Conservation (phyloP, 37 sponge, comb jelly and placozoan genomes). For the Ianthella basta region DNA sequence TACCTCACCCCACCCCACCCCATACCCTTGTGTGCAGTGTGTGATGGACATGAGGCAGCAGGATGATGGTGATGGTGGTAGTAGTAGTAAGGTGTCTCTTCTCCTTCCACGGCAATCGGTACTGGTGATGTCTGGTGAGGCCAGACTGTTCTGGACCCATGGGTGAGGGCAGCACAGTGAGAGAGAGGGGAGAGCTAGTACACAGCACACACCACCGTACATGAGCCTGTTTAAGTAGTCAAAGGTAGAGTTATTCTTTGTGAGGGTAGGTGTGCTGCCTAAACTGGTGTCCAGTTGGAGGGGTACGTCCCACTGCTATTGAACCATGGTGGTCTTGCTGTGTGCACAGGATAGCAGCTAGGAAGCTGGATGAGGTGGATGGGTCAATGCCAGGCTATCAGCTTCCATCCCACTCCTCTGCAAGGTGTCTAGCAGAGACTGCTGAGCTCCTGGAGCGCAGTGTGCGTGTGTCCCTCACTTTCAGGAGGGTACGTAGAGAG, state of each 20-base stretch:
- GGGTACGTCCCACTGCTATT: too few species aligned
- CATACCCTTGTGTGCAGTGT: too few species aligned
- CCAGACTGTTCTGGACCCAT: conserved; percentile 85
- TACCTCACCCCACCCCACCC: too few species aligned
- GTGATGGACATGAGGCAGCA: conserved; percentile 87
- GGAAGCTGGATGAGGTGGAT: conserved; percentile 56
- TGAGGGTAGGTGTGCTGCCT: too few species aligned
- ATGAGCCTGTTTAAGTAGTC: too few species aligned
- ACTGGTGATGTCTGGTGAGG: conserved; percentile 82
- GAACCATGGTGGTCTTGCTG: too few species aligned
- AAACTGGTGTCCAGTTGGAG: too few species aligned
- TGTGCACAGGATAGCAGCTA: conserved; percentile 53
- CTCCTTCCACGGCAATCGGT: conserved; percentile 58
- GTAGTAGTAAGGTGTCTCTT: conserved; percentile 55
- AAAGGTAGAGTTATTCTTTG: too few species aligned
- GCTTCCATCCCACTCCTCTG: not conserved
- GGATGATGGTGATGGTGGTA: conserved; percentile 13
- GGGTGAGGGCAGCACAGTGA: conserved; percentile 39
- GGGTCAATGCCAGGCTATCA: conserved; percentile 21
- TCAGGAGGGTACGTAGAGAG: conserved; percentile 48
- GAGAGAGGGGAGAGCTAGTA: too few species aligned
- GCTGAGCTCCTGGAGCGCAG: conserved; percentile 48
- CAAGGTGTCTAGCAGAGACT: not conserved
- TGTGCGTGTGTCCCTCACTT: conserved; percentile 67
- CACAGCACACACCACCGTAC: too few species aligned